These are phyloP conservation scores for Dinoponera quadriceps DNA, from an alignment of 1,140 invertebrate species.

Conservation along the genomic window DNA sequence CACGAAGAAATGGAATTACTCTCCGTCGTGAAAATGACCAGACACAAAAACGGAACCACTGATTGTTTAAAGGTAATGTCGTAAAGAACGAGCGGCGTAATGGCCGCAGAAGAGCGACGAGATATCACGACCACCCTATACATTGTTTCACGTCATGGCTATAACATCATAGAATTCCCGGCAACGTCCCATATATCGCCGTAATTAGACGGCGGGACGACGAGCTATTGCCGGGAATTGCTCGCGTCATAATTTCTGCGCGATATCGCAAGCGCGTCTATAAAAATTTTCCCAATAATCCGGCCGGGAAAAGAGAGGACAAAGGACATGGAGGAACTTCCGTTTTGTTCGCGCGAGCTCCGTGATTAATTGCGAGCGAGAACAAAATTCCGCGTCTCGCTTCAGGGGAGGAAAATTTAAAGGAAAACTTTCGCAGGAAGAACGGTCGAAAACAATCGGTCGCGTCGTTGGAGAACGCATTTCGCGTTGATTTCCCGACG, in stretches of 20 bases:
- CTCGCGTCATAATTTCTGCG: conserved; percentile 10
- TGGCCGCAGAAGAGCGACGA: too few relatives aligned
- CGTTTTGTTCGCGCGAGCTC: conserved; percentile 8
- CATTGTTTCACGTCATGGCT: not conserved
- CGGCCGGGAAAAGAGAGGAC: not conserved
- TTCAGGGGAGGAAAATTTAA: conserved; percentile 5
- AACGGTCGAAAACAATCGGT: conserved; percentile 7
- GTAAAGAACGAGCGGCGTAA: too few relatives aligned
- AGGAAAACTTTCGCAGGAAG: not conserved
- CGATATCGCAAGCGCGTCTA: not conserved
- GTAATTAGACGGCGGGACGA: not conserved
- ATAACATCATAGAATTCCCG: not conserved
- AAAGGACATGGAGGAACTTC: conserved; percentile 6
- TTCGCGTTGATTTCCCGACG: not conserved
- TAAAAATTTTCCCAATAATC: not conserved
- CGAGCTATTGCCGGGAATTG: not conserved
- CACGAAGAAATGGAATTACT: too few relatives aligned
- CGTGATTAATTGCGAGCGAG: conserved; percentile 20
- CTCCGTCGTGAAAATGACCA: too few relatives aligned
- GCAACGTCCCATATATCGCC: not conserved
- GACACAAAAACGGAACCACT: too few relatives aligned
- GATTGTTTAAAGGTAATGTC: too few relatives aligned
- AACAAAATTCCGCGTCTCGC: conserved; percentile 1
- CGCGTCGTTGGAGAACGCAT: not conserved
- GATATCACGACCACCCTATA: too few relatives aligned